Conservation (phyloP, 2,113 vertebrate genomes). For the Motacilla tschutschensis region DNA sequence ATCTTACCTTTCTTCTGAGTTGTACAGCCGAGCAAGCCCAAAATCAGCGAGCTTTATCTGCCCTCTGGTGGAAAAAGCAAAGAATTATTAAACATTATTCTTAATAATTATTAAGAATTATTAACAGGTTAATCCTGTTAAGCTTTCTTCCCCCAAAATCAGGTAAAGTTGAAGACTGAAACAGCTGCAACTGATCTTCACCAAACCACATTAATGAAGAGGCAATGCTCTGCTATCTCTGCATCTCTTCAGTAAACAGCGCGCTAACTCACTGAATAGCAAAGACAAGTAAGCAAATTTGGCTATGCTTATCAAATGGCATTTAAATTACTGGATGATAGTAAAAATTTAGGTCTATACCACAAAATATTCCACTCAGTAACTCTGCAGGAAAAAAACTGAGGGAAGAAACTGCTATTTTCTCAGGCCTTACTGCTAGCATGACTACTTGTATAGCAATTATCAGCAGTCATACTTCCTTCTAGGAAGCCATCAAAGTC, state of each 20-base stretch:
- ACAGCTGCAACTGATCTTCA: background rate
- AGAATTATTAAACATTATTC: background rate
- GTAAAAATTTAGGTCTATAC: background rate
- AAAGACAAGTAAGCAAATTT: background rate
- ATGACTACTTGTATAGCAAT: background rate
- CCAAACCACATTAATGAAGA: background rate
- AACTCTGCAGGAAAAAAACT: background rate
- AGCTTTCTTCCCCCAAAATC: background rate
- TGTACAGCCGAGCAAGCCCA: conserved; percentile 85
- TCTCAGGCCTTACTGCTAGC: background rate
- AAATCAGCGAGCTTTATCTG: conserved; percentile 89
- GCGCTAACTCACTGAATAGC: background rate
- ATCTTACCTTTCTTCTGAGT: conserved; percentile 85
- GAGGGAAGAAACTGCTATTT: background rate
- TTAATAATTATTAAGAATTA: too few species aligned
- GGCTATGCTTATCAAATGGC: background rate
- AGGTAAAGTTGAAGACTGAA: background rate
- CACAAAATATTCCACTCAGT: background rate
- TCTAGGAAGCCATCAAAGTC: background rate
- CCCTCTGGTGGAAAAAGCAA: conserved; percentile 77
- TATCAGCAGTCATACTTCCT: background rate
- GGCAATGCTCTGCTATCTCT: background rate
- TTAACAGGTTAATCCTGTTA: background rate
- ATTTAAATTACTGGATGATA: background rate
- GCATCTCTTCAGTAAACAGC: background rate